Evolutionary conservation across 2,888 invertebrate species (phyloP), one percentile per base, ranked within the genome.

Genomic region (Siphonodentalium dalli): DNA sequence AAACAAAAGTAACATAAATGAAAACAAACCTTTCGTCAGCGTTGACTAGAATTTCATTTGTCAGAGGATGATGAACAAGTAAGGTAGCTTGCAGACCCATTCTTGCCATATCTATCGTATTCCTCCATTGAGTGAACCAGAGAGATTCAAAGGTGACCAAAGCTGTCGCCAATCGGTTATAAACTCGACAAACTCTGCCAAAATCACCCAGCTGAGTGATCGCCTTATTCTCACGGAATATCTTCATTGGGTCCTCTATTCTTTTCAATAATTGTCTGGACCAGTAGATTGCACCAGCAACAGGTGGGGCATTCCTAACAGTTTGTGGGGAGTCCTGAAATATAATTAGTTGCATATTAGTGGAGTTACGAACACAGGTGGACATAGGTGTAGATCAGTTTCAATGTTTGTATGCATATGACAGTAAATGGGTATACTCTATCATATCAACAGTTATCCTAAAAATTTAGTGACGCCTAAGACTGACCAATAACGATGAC

Each of bases 281-380:
- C 82, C 82, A 82, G 53, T 74, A 69, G 48, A 82, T 78, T 38
- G 81, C 80, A 4, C 82, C 81, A 26, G 77, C 80, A n/a, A 77
- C 75, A 34, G 77, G 79, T 4, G 81, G 81, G 20, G 79, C 78
- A 65, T 81, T 80, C 34, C 80, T 62, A 7, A 77, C 65, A 43
- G 75, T 55, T 39, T 74, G 75, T 21, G 80, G 79, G 46, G 61
- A 65, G 20, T 75, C 76, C 78, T 79, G 59, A 3, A 40, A 42
- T 20, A 29, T 27, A n/a, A n/a, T n/a, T n/a, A n/a, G n/a, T n/a
- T n/a, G n/a, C 8, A 42, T 18, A 18, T 24, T 34, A 11, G 27
- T 11, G 20, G 8, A 33, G 20, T 2, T 20, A 29, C n/a, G 18
- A 43, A 11, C 13, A 24, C 3, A 11, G 11, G 8, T 6, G 4